A percentile compares a stretch with the other conserved stretches of the same genome.
phyloP scores from a whole-genome alignment of 2,797 vertebrate genomes.

The Melanotaenia pygmaea region DNA sequence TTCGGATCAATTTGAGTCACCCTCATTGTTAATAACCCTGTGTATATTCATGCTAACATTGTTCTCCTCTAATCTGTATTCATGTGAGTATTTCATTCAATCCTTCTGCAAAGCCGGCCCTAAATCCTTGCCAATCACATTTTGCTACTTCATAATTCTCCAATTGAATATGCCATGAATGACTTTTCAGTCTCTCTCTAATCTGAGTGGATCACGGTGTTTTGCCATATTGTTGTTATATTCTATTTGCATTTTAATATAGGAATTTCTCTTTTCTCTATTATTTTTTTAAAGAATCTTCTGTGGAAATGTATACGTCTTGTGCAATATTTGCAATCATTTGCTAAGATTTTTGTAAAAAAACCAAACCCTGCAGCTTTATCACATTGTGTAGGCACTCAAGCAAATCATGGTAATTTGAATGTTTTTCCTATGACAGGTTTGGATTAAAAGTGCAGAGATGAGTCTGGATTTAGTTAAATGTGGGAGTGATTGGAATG shows the following conservation, averaged over 20 bases:
- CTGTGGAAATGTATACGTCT: constrained; percentile 18
- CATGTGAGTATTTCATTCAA: constrained; percentile 79
- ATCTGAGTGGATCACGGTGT: constrained; percentile 48
- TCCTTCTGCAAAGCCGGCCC: constrained; percentile 75
- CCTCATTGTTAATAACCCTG: constrained; percentile 80
- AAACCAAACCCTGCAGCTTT: constrained; percentile 14
- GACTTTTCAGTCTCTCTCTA: constrained; percentile 53
- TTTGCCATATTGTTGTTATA: constrained; percentile 35
- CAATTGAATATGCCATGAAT: constrained; percentile 74
- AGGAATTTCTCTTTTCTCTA: constrained; percentile 7
- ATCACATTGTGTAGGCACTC: constrained; percentile 28
- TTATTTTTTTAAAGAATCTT: constrained; percentile 3
- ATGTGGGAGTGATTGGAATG: constrained; percentile 74
- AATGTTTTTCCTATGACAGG: constrained; percentile 60
- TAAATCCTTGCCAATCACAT: constrained; percentile 83
- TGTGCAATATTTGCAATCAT: constrained; percentile 59
- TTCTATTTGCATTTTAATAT: constrained; percentile 53
- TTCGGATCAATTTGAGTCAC: constrained; percentile 79
- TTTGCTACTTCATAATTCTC: constrained; percentile 79
- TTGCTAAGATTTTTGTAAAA: constrained; percentile 38
- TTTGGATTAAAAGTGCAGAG: constrained; percentile 68
- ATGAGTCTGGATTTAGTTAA: constrained; percentile 72
- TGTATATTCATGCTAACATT: constrained; percentile 82
- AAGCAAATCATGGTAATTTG: constrained; percentile 49
- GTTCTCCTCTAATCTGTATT: constrained; percentile 82